Base-by-base conservation (phyloP, 2,113 vertebrate genomes). In the Octodon degus region DNA sequence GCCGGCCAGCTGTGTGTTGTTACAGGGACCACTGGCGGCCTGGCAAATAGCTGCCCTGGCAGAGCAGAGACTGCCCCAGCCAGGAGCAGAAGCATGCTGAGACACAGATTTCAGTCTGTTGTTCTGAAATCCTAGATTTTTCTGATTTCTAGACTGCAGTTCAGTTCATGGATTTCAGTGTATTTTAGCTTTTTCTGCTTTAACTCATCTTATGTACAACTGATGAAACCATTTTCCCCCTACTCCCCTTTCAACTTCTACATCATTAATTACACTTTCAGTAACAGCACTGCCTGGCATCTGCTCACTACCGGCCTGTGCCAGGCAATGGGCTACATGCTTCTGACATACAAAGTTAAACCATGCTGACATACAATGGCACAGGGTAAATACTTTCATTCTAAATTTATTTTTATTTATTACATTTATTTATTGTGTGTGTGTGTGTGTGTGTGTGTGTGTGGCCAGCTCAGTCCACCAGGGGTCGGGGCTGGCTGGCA, bases 1-100 rank as follows among this genome's bases (percentile, higher is more conserved):
- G 2, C 17, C 12, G 50, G 19, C 8, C 4, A 5, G 79, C 80
- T 3, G 5, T 7, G 0, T 19, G 5, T 30, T 27, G 22, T 5
- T 20, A 13, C 0, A 0, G 19, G 55, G 77, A 63, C 32, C 4
- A 2, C 58, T 10, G 16, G 70, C n/a, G 72, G 67, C 43, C 58
- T 5, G 14, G 50, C 34, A 60, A 63, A 72, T 1, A 22, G 40
- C 62, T 53, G 7, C 12, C 58, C 19, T 32, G 20, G 58, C 30
- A 32, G 55, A 76, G 13, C 30, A 53, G 50, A 25, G 60, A 55
- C 19, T 5, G 24, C 53, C n/a, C 60, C 63, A 83, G 53, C 20
- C 25, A 58, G 50, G 11, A 24, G 20, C 20, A 63, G 47, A 53
- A 19, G 5, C 77, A 40, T 7, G 47, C 72, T 67, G 16, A 50